Percentiles rank a stretch among this genome's conserved stretches.
These are phyloP conservation scores for Drosophila pseudoananassae DNA, from an alignment of 1,140 invertebrate species.

Conservation along the genomic window DNA sequence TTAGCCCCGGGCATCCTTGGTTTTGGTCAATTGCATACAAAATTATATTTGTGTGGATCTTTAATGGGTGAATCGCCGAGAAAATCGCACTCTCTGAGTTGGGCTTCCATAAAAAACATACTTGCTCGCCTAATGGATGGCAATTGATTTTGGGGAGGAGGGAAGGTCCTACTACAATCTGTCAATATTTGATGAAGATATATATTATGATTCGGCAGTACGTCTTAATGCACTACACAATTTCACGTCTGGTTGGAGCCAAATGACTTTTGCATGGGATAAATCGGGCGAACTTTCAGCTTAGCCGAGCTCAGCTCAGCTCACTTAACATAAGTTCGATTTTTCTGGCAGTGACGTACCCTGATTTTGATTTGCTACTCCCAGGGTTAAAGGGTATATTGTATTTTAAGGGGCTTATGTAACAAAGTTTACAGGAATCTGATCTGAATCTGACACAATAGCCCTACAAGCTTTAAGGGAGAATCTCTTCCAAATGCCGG, in stretches of 20 bases:
- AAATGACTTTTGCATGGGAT: slow-evolving; percentile 58
- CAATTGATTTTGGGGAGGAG: slow-evolving; percentile 49
- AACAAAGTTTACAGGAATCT: background rate
- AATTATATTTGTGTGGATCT: background rate
- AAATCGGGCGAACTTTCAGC: slow-evolving; percentile 44
- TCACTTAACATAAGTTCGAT: slow-evolving; percentile 34
- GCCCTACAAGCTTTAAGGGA: no score
- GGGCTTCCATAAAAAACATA: background rate
- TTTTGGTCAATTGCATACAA: slow-evolving; percentile 16
- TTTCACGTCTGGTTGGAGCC: slow-evolving; percentile 67
- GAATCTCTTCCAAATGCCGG: no score
- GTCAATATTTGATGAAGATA: slow-evolving; percentile 44
- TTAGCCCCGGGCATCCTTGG: background rate
- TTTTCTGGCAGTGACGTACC: slow-evolving; percentile 1
- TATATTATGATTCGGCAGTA: slow-evolving; percentile 18
- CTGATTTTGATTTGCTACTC: background rate
- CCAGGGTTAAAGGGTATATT: background rate
- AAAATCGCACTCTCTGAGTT: no score
- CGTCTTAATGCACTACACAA: slow-evolving; percentile 61
- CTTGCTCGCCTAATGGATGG: slow-evolving; percentile 17
- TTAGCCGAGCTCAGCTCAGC: slow-evolving; percentile 36
- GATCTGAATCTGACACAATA: no score
- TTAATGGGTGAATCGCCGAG: background rate
- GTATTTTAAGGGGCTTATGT: background rate
- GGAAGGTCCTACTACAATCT: slow-evolving; percentile 6